These are phyloP conservation scores for Chrysochloris asiatica DNA, from an alignment of 2,113 vertebrate genomes.

Conservation along the genomic window DNA sequence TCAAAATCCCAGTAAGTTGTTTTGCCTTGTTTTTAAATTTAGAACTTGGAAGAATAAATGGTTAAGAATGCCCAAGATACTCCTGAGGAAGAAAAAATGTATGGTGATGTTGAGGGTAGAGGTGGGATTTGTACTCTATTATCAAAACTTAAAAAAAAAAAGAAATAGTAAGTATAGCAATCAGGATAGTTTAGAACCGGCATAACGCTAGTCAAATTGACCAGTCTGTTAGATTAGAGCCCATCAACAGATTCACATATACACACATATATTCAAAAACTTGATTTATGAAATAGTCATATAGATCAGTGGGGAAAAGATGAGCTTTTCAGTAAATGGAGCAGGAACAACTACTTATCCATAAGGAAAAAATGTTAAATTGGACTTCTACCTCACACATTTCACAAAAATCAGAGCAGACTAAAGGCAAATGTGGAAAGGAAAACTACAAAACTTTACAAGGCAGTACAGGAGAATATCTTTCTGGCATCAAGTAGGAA, in stretches of 20 bases:
- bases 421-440: slow-evolving; percentile 42
- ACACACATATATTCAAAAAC: not conserved
- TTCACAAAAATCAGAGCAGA: slow-evolving; percentile 39
- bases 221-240: not conserved
- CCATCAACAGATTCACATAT: not conserved
- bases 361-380: slow-evolving; percentile 5
- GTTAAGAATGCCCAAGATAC: slow-evolving; percentile 22
- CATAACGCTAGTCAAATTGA: slow-evolving; percentile 1
- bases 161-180: no score
- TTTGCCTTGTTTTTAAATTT: slow-evolving; percentile 12
- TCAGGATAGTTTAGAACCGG: not conserved
- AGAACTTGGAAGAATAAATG: slow-evolving; percentile 25
- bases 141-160: slow-evolving; percentile 19
- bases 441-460: slow-evolving; percentile 27
- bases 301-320: not conserved
- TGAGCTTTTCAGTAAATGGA: not conserved
- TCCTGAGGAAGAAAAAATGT: not conserved
- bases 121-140: not conserved
- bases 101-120: not conserved
- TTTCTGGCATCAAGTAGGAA: slow-evolving; percentile 21
- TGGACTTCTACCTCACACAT: slow-evolving; percentile 7
- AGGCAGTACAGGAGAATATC: slow-evolving; percentile 11
- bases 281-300: not conserved
- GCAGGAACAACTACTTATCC: not conserved
- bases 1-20: slow-evolving; percentile 24